These are phyloP conservation scores for Tursiops truncatus DNA, from an alignment of 2,113 vertebrate species.

Conservation along the genomic window DNA sequence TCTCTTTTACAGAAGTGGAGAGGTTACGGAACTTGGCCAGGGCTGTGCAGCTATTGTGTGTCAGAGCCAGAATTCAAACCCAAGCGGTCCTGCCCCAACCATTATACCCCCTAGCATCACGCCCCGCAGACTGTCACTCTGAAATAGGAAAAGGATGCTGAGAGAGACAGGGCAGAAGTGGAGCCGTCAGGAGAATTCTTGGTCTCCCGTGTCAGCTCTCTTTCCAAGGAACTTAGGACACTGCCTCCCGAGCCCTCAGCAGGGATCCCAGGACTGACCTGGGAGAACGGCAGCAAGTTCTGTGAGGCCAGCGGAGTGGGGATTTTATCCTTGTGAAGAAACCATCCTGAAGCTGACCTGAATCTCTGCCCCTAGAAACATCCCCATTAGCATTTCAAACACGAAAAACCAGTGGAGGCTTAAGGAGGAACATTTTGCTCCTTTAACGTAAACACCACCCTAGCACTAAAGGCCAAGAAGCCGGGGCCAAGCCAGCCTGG, in stretches of 20 bases:
- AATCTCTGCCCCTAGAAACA: neutral
- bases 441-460: neutral
- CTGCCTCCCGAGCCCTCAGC: neutral
- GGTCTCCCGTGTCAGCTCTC: neutral
- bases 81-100: neutral
- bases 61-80: neutral
- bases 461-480: neutral
- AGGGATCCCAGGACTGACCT: neutral
- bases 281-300: neutral
- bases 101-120: accelerated
- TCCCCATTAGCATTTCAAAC: neutral
- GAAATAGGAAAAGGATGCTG: neutral
- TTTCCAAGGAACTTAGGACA: neutral
- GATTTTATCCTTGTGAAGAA: neutral
- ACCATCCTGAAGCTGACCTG: neutral
- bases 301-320: neutral
- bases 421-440: neutral
- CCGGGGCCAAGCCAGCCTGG: neutral
- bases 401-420: neutral
- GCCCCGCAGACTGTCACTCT: neutral
- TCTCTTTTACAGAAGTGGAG: neutral
- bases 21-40: neutral
- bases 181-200: neutral
- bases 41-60: neutral
- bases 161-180: neutral